Evolutionary conservation across 2,113 vertebrate species (phyloP).

Genomic region (Rhabdomys dilectus): DNA sequence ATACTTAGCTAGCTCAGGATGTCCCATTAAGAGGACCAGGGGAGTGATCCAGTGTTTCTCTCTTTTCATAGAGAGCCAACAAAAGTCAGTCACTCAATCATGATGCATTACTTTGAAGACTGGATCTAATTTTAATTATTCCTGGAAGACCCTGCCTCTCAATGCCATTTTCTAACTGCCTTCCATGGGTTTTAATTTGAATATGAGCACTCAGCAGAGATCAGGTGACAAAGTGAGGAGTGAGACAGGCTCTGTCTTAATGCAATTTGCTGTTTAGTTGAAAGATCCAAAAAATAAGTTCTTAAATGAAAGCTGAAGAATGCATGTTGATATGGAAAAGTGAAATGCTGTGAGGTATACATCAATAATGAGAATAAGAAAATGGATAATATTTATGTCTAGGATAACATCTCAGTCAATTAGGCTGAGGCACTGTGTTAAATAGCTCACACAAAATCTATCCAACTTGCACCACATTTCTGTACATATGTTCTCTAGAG

Average conservation of each 20-base stretch:
- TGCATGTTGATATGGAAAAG: no score
- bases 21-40: not conserved
- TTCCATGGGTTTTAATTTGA: not conserved
- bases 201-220: not conserved
- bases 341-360: not conserved
- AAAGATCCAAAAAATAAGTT: not conserved
- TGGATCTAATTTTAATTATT: not conserved
- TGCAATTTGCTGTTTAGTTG: not conserved
- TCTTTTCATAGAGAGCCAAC: not conserved
- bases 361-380: not conserved
- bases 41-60: not conserved
- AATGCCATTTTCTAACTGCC: not conserved
- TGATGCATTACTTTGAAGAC: not conserved
- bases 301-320: not conserved
- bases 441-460: not conserved
- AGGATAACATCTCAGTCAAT: not conserved
- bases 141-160: not conserved
- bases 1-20: not conserved
- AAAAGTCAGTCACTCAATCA: not conserved
- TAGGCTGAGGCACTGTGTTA: not conserved
- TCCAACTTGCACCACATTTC: not conserved
- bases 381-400: not conserved
- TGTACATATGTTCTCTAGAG: not conserved
- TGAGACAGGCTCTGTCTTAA: not conserved
- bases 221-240: not conserved